Percentiles rank a stretch among this genome's conserved stretches.
phyloP scores from a whole-genome alignment of 2,113 vertebrate genomes.

The Trogon melanurus region DNA sequence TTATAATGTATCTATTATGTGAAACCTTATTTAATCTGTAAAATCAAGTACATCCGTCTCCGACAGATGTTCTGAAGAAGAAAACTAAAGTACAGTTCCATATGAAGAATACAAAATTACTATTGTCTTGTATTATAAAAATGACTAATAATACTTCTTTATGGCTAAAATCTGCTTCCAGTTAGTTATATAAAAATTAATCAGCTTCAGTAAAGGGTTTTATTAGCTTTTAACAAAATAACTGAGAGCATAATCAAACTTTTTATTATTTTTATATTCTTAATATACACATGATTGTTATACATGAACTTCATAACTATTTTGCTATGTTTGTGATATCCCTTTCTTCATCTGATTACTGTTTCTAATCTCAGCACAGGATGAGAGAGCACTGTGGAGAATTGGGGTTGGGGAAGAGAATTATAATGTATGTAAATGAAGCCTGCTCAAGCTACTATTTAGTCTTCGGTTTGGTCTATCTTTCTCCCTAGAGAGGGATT shows the following conservation, averaged over 20 bases:
- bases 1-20: neutral
- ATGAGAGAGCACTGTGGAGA: neutral
- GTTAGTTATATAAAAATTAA: neutral
- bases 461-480: neutral
- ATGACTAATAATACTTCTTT: neutral
- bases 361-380: neutral
- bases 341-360: neutral
- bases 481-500: neutral
- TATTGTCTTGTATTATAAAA: neutral
- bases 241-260: neutral
- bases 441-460: neutral
- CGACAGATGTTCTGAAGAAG: neutral
- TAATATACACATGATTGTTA: neutral
- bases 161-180: neutral
- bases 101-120: neutral
- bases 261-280: neutral
- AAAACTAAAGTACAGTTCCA: neutral
- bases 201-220: neutral
- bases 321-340: neutral
- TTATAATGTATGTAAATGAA: neutral
- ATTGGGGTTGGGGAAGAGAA: neutral
- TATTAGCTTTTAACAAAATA: neutral
- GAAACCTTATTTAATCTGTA: neutral
- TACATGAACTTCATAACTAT: neutral
- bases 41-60: neutral